Base-by-base conservation (phyloP, 2,888 invertebrate genomes). In the Drosophila imparisetae region DNA sequence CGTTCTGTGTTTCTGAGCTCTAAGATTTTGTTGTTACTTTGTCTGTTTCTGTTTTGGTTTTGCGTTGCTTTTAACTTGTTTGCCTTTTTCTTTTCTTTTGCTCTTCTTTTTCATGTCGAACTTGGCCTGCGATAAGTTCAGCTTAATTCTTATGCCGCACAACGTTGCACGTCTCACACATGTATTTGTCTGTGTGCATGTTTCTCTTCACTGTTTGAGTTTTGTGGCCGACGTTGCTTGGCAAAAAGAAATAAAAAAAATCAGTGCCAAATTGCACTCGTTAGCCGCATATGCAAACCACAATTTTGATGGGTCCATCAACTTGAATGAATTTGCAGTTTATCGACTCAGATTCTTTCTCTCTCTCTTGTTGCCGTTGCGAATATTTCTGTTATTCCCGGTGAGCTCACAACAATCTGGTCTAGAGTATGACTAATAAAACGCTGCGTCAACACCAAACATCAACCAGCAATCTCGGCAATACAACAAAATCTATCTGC, bases 91-190 rank as follows among this genome's bases (percentile, higher is more conserved):
- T 24, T 24, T 15, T 24, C 15, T 15, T 15, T 24, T 45, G 0
- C 45, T 24, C 21, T 45, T 21, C 18, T 21, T 24, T 45, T 45
- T 7, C 65, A 61, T 67, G 69, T 69, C 77, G 71, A 75, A 67
- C 73, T 79, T 81, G 67, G 72, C 60, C 63, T 48, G 48, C 72
- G 76, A 72, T 74, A 70, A 78, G 78, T 74, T 80, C 68, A 71
- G 84, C 73, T 80, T 78, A 78, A 80, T 83, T 88, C 78, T 83
- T 83, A 80, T 84, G 78, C 78, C 76, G 64, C 66, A 54, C 80
- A 68, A 42, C 77, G 70, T 55, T 55, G 70, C 81, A 81, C 84
- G 79, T 84, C 71, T 68, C 63, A 65, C 73, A 73, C 58, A 54
- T 72, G 63, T 67, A 60, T 52, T 36, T 48, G 13, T 0, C 53